Conservation (phyloP, 2,797 vertebrate genomes). For the Paguma larvata region DNA sequence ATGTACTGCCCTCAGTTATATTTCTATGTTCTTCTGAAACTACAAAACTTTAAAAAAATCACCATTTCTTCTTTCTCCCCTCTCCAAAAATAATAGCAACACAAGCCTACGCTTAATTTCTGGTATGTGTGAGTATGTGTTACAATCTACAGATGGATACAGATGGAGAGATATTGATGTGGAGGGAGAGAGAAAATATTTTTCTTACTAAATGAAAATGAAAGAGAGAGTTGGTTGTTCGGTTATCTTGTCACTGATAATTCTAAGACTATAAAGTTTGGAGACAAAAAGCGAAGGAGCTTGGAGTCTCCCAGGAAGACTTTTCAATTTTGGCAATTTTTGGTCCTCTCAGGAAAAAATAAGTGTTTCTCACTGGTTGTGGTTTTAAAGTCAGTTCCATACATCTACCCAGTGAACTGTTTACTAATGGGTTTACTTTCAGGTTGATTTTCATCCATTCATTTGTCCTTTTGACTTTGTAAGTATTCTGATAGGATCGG, state of each 20-base stretch:
- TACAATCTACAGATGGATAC: not conserved
- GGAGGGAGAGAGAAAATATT: not conserved
- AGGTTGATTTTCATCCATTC: not conserved
- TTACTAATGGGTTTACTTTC: not conserved
- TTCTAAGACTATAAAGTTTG: not conserved
- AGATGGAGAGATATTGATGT: not conserved
- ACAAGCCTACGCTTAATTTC: not conserved
- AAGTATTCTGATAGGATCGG: not conserved
- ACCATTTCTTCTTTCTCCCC: not conserved
- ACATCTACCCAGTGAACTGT: not conserved
- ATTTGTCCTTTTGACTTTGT: not conserved
- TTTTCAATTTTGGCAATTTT: not conserved
- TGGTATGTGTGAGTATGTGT: not conserved
- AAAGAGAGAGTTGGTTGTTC: not conserved
- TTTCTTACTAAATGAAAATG: not conserved
- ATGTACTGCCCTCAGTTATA: not conserved
- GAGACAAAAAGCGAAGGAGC: not conserved
- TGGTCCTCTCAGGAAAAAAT: not conserved
- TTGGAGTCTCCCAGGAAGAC: not conserved
- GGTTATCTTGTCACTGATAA: not conserved
- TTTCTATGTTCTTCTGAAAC: not conserved
- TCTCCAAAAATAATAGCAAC: not conserved
- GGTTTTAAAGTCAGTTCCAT: slow-evolving; percentile 12
- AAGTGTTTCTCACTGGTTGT: not conserved
- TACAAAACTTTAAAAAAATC: not conserved